phyloP scores from a whole-genome alignment of 2,797 vertebrate genomes.

The Hephaestus fuliginosus region DNA sequence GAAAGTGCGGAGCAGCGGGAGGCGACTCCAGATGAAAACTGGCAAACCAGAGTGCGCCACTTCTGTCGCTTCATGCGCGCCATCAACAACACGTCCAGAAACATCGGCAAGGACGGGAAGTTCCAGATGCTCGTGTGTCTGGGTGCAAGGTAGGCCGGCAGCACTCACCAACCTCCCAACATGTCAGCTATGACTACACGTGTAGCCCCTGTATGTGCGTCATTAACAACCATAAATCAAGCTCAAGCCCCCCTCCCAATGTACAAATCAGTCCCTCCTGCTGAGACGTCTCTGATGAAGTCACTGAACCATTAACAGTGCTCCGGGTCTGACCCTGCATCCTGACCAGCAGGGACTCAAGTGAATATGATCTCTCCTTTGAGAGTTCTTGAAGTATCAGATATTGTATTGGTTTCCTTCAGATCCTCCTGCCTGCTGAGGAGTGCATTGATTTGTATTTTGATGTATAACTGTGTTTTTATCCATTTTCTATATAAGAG shows the following conservation, averaged over 20 bases:
- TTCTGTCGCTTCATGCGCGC: slow-evolving; percentile 97
- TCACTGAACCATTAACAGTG: background rate
- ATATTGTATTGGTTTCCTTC: slow-evolving; percentile 37
- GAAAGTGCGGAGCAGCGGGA: slow-evolving; percentile 93
- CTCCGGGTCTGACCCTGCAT: slow-evolving; percentile 3
- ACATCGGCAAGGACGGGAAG: slow-evolving; percentile 99
- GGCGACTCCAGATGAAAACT: slow-evolving; percentile 93
- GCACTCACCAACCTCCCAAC: background rate
- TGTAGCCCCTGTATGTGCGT: background rate
- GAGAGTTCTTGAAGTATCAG: slow-evolving; percentile 24
- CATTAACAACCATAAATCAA: slow-evolving; percentile 1
- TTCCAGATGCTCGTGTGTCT: slow-evolving; percentile 99
- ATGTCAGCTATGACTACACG: background rate
- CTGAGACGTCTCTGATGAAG: slow-evolving; percentile 4
- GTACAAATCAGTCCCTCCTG: background rate
- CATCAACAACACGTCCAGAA: slow-evolving; percentile 95
- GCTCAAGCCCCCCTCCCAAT: background rate
- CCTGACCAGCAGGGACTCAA: slow-evolving; percentile 17
- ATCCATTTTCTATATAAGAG: background rate
- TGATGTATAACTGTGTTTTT: slow-evolving; percentile 1
- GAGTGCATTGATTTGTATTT: background rate
- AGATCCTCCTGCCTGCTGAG: background rate
- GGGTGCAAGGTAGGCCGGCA: slow-evolving; percentile 92
- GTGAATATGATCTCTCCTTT: slow-evolving; percentile 28
- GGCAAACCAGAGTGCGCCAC: slow-evolving; percentile 93